phyloP scores from a whole-genome alignment of 2,888 invertebrate species.

The Sarcophaga caerulescens region DNA sequence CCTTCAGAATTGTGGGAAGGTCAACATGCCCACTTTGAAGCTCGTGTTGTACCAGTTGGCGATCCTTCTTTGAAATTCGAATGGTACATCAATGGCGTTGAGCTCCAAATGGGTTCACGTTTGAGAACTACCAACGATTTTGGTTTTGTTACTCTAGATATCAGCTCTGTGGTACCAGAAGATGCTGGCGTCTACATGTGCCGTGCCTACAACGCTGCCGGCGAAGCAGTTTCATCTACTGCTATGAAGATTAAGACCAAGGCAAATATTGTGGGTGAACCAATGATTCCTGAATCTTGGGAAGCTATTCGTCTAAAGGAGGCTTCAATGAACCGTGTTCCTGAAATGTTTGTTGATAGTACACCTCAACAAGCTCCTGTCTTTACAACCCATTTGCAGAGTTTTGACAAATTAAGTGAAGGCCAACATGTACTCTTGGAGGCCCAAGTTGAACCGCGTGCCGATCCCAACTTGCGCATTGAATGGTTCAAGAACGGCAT shows the following conservation, averaged over 20 bases:
- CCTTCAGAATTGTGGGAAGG: conserved; percentile 96
- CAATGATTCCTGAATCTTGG: conserved; percentile 95
- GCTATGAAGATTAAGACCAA: conserved; percentile 93
- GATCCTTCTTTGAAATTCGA: conserved; percentile 95
- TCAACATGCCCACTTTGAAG: conserved; percentile 94
- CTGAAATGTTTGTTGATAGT: conserved; percentile 92
- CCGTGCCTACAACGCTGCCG: conserved; percentile 95
- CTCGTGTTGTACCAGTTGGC: conserved; percentile 95
- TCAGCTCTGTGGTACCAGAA: conserved; percentile 91
- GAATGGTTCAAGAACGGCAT: conserved; percentile 97
- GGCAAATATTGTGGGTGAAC: conserved; percentile 90
- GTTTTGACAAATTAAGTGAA: conserved; percentile 91
- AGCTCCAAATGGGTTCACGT: conserved; percentile 94
- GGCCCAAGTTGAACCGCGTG: conserved; percentile 94
- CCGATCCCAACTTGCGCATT: conserved; percentile 92
- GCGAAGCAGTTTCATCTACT: conserved; percentile 96
- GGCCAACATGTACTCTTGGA: conserved; percentile 93
- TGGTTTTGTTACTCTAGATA: conserved; percentile 95
- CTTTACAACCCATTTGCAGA: conserved; percentile 95
- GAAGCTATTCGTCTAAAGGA: conserved; percentile 95
- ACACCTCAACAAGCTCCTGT: conserved; percentile 95
- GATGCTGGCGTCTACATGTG: conserved; percentile 97
- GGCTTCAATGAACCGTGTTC: conserved; percentile 94
- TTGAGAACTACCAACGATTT: conserved; percentile 96
- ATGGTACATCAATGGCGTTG: conserved; percentile 97